Percentiles rank a stretch among this genome's conserved stretches.
Conservation (phyloP, 1,140 invertebrate species). For the Cydia strobilella region DNA sequence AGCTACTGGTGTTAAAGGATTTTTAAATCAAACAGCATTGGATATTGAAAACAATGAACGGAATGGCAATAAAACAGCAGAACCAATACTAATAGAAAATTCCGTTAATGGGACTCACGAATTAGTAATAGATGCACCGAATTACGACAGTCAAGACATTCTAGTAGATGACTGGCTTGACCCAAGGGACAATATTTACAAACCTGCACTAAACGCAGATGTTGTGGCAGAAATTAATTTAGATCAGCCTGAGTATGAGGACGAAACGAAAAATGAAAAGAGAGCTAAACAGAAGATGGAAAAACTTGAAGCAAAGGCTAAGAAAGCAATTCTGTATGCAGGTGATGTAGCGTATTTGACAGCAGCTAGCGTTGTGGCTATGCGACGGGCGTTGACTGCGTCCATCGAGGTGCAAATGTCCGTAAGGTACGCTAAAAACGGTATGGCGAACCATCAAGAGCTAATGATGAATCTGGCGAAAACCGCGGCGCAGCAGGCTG, state of each 20-base stretch:
- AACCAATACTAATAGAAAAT: conserved; percentile 60
- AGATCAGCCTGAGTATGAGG: conserved; percentile 62
- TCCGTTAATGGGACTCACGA: conserved; percentile 57
- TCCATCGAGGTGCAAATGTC: conserved; percentile 76
- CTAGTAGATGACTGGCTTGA: conserved; percentile 67
- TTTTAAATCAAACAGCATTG: conserved; percentile 69
- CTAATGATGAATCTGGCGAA: conserved; percentile 76
- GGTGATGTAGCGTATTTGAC: conserved; percentile 73
- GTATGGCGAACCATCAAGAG: conserved; percentile 73
- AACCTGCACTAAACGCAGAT: conserved; percentile 56
- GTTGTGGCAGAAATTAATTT: conserved; percentile 67
- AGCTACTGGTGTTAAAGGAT: conserved; percentile 49
- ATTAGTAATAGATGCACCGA: conserved; percentile 48
- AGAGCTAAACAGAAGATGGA: conserved; percentile 66
- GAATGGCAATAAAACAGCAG: conserved; percentile 53
- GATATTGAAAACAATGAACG: conserved; percentile 54
- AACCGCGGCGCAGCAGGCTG: conserved; percentile 72
- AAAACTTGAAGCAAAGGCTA: conserved; percentile 66
- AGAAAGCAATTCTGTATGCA: conserved; percentile 71
- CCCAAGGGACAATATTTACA: conserved; percentile 56
- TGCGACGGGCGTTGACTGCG: conserved; percentile 69
- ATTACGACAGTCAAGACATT: conserved; percentile 56
- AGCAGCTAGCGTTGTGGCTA: conserved; percentile 70
- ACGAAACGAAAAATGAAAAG: conserved; percentile 60
- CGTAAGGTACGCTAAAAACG: conserved; percentile 68